phyloP scores from a whole-genome alignment of 2,113 vertebrate genomes.

The Nannospalax galili region DNA sequence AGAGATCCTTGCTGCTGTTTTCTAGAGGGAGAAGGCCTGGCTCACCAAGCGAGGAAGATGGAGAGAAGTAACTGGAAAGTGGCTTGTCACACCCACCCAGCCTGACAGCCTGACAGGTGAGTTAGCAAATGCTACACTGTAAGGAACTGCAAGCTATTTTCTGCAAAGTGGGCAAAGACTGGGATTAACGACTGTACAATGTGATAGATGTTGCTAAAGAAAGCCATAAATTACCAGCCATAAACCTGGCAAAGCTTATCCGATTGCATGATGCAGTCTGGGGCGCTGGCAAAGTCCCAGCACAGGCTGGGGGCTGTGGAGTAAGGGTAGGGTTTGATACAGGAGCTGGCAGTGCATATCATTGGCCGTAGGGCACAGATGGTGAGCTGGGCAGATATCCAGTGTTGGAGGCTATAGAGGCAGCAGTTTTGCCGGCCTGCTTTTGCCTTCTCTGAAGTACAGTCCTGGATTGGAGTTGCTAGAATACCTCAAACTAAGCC shows the following conservation, averaged over 20 bases:
- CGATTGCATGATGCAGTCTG: constrained; percentile 68
- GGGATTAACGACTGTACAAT: constrained; percentile 73
- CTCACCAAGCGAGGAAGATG: constrained; percentile 49
- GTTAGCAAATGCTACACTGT: constrained; percentile 69
- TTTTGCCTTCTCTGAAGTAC: constrained; percentile 17
- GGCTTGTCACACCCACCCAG: constrained; percentile 55
- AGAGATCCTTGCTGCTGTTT: constrained; percentile 18
- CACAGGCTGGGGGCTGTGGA: background rate
- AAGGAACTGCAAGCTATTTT: constrained; percentile 80
- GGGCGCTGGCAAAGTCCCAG: constrained; percentile 57
- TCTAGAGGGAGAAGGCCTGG: background rate
- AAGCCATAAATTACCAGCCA: constrained; percentile 78
- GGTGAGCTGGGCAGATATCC: constrained; percentile 64
- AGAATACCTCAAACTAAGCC: background rate
- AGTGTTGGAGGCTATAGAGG: background rate
- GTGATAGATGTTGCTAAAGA: constrained; percentile 81
- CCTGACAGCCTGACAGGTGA: constrained; percentile 62
- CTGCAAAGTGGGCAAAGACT: constrained; percentile 81
- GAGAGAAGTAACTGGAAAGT: constrained; percentile 54
- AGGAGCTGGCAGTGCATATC: constrained; percentile 1
- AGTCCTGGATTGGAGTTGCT: background rate
- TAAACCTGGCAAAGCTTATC: constrained; percentile 77
- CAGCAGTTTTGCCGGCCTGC: background rate
- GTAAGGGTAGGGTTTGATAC: background rate
- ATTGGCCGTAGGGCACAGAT: constrained; percentile 72